Evolutionary conservation across 2,888 invertebrate species (phyloP), one percentile per base, ranked within the genome.

Genomic region (Lagria hirta): DNA sequence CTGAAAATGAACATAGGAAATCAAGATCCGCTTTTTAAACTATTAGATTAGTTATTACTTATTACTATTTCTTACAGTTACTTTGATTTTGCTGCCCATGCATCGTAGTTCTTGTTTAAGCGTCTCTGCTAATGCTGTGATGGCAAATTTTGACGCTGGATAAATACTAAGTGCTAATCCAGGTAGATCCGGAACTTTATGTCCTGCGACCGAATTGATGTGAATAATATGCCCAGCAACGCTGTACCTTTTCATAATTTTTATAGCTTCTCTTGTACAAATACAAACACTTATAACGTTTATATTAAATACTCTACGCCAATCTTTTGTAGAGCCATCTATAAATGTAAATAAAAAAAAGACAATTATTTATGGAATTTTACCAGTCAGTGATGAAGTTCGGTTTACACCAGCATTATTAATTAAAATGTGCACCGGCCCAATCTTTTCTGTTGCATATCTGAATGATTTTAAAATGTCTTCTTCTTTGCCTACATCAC

Each of bases 211-310:
- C 17, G 55, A 55, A 35, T 59, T 59, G 37, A 61, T 58, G 24
- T 59, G 57, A n/a, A 61, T 38, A 14, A 61, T 48, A 21, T 61
- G 59, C 8, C 60, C 60, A 3, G 46, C 50, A 2, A 61, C 51
- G 10, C 50, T 41, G 29, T 52, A 38, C 8, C 48, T 41, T 12
- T 41, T 36, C 60, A 61, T 61, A 14, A 54, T 48, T 38, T 53
- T 57, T 4, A 57, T 33, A 2, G 59, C 60, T 37, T 61, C 58
- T 4, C 56, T 38, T 4, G 57, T 61, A 29, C 57, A 58, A 23
- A 57, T 54, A 38, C 58, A 57, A 4, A 59, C 28, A 2, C 53
- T 58, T 42, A 60, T 50, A 5, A 60, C 58, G 44, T 60, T 60
- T 2, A 58, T 53, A 7, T 60, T 57, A 30, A 60, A 50, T 12